Evolutionary conservation across 2,797 vertebrate genomes (phyloP).

Genomic region (Arnoldichthys spilopterus): DNA sequence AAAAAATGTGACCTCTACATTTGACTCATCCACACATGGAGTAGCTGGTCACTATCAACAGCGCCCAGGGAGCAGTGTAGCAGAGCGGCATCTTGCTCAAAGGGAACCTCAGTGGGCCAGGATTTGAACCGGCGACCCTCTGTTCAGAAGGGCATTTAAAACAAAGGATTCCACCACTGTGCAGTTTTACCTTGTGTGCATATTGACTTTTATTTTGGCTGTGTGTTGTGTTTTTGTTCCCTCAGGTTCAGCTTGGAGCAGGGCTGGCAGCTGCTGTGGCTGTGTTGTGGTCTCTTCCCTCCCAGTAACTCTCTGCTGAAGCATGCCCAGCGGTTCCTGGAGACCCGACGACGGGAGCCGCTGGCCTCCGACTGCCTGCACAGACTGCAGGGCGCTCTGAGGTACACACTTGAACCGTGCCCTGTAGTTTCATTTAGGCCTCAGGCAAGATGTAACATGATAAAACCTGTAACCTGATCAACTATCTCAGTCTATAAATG

Average conservation of each 20-base stretch:
- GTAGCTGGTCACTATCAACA: no score
- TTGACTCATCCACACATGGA: no score
- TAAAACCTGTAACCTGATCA: neutral
- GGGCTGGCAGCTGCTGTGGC: constrained; percentile 97
- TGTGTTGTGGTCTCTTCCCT: constrained; percentile 92
- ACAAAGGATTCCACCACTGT: neutral
- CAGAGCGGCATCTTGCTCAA: no score
- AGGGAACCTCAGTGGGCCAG: no score
- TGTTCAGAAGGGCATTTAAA: no score
- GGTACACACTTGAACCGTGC: constrained; percentile 71
- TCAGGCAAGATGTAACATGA: no score
- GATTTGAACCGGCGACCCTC: no score
- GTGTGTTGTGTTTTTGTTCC: neutral
- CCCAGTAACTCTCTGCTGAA: constrained; percentile 85
- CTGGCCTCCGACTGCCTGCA: constrained; percentile 84
- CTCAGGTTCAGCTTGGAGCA: constrained; percentile 87
- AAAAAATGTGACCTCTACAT: no score
- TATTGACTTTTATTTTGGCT: neutral
- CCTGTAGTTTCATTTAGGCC: neutral
- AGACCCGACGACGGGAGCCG: constrained; percentile 79
- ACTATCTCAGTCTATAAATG: neutral
- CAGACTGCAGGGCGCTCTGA: constrained; percentile 85
- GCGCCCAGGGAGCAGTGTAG: no score
- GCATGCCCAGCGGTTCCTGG: constrained; percentile 90
- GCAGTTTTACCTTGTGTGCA: neutral